Evolutionary conservation across 2,113 vertebrate species (phyloP), one percentile per base, ranked within the genome.

Genomic region (Picathartes gymnocephalus): DNA sequence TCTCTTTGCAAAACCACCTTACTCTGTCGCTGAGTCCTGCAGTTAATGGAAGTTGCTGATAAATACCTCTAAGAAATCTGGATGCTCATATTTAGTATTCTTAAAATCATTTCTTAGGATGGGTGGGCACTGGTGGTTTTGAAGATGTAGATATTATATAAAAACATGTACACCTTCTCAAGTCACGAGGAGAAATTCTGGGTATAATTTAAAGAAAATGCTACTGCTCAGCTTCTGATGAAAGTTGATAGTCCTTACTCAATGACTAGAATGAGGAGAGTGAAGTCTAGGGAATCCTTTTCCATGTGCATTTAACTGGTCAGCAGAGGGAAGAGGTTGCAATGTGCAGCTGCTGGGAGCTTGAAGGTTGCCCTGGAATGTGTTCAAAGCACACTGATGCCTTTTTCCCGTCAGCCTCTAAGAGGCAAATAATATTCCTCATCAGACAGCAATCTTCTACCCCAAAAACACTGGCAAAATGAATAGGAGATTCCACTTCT

Each of bases 361-460:
- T 7, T 44, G 30, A 61, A 20, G 28, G 21, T 37, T 18, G 28
- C 35, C 16, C 4, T 53, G 33, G 15, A 24, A n/a, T 7, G 7
- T 1, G 0, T 80, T 58, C 50, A 30, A 31, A 70, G 25, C 1
- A 0, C 3, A 3, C 5, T 48, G 40, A 53, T 74, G 11, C 17
- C n/a, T 76, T 82, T 76, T 82, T 30, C 30, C 45, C 10, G 15
- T 60, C 23, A 31, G 13, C n/a, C 8, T 60, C 40, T 53, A 68
- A 53, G 11, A 22, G 16, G 11, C n/a, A 21, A 53, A 30, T 74
- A 60, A 31, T 61, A 68, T 13, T 69, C 19, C 15, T 69, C 27
- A 35, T 61, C 25, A 48, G 21, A 40, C 30, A 76, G 27, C 42
- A 51, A 7, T 58, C 17, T 53, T 50, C 35, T 74, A 39, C 28